These are phyloP conservation scores for Siphamia tubifer DNA, from an alignment of 2,113 vertebrate species.

Conservation along the genomic window DNA sequence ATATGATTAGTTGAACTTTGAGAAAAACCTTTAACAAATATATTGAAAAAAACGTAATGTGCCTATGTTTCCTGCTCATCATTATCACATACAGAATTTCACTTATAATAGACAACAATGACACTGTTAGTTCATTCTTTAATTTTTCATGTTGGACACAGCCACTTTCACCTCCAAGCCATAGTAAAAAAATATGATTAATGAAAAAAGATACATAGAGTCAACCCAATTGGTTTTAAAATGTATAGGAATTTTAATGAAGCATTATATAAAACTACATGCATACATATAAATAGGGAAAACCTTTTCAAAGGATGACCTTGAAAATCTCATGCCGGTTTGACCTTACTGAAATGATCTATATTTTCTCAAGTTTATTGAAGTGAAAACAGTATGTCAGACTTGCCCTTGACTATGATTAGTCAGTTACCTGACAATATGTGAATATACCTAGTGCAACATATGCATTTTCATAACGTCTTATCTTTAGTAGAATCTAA, in stretches of 20 bases:
- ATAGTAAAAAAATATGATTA: too few species aligned
- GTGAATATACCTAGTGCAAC: constrained; percentile 25
- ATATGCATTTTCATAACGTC: constrained; percentile 32
- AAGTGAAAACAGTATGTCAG: constrained; percentile 10
- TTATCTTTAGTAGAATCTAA: constrained; percentile 13
- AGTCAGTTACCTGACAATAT: constrained; percentile 19
- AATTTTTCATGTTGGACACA: too few species aligned
- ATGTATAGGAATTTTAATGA: background rate
- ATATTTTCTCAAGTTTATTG: constrained; percentile 23
- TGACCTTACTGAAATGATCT: constrained; percentile 26
- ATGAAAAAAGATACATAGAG: background rate
- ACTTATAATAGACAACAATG: too few species aligned
- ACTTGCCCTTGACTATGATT: constrained; percentile 38
- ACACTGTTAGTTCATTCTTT: too few species aligned
- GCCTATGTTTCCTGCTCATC: too few species aligned
- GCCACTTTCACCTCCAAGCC: too few species aligned
- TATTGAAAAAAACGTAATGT: too few species aligned
- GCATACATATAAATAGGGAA: constrained; percentile 7
- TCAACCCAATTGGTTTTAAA: background rate
- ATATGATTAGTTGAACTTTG: too few species aligned
- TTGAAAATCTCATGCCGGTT: constrained; percentile 42
- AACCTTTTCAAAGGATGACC: constrained; percentile 13
- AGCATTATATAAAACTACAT: background rate
- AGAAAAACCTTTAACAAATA: too few species aligned
- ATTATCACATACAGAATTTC: too few species aligned